Evolutionary conservation across 1,140 invertebrate genomes (phyloP).

Genomic region (Calliphora vicina): DNA sequence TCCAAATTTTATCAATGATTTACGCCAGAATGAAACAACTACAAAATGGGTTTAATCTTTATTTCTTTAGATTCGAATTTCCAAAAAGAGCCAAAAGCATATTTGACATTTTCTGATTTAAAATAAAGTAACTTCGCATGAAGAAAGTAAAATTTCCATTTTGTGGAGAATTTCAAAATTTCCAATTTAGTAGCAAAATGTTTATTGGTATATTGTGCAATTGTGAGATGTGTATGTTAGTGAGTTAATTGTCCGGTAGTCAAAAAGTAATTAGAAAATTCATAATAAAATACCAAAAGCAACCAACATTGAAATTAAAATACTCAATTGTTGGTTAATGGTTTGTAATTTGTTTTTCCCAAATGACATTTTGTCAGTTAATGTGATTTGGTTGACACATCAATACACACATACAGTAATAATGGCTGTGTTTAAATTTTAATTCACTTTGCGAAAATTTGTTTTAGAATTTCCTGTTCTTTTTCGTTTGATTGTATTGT

Average conservation of each 20-base stretch:
- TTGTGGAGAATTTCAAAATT: no score
- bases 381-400: neutral
- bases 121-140: no score
- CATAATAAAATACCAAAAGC: neutral
- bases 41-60: no score
- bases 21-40: no score
- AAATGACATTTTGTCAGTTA: neutral
- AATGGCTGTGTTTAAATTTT: neutral
- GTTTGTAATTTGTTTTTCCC: conserved; percentile 9
- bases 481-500: neutral
- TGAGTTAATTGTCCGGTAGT: neutral
- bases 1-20: no score
- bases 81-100: no score
- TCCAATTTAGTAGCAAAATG: no score
- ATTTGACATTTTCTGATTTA: no score
- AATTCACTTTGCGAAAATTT: neutral
- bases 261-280: neutral
- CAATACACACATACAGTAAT: neutral
- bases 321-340: conserved; percentile 12
- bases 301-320: neutral
- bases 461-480: no score
- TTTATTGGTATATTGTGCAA: neutral
- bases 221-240: neutral
- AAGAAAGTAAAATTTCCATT: no score
- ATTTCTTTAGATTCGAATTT: no score